phyloP scores from a whole-genome alignment of 1,140 invertebrate species.

The Sesamia nonagrioides region DNA sequence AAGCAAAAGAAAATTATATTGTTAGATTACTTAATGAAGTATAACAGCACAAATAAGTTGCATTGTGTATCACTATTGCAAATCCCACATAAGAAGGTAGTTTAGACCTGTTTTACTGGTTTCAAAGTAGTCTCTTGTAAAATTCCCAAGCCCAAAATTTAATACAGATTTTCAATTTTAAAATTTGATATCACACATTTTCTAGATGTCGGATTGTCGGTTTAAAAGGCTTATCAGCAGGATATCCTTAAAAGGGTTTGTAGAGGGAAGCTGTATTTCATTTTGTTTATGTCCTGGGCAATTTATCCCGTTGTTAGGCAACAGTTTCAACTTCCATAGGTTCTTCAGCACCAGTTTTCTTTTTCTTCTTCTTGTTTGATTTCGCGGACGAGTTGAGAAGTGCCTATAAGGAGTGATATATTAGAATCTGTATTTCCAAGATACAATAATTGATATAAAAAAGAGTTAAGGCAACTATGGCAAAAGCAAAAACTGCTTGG shows the following conservation, averaged over 20 bases:
- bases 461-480: background rate
- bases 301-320: conserved; percentile 84
- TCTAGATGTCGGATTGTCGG: background rate
- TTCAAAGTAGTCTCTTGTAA: conserved; percentile 3
- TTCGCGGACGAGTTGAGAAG: conserved; percentile 94
- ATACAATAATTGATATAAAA: background rate
- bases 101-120: conserved; percentile 1
- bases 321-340: conserved; percentile 90
- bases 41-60: conserved; percentile 5
- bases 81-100: conserved; percentile 21
- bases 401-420: conserved; percentile 86
- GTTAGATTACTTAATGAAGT: conserved; percentile 12
- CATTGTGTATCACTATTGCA: conserved; percentile 30
- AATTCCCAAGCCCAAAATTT: conserved; percentile 6
- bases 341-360: conserved; percentile 89
- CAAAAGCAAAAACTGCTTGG: background rate
- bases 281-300: conserved; percentile 49
- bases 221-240: conserved; percentile 12
- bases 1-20: conserved; percentile 28
- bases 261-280: conserved; percentile 55
- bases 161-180: conserved; percentile 1
- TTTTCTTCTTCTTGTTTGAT: conserved; percentile 96
- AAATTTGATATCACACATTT: conserved; percentile 7
- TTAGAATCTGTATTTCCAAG: background rate
- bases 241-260: conserved; percentile 37